Percentiles rank a stretch among this genome's conserved stretches.
Conservation (phyloP, 2,113 vertebrate genomes). For the Jacana jacana region DNA sequence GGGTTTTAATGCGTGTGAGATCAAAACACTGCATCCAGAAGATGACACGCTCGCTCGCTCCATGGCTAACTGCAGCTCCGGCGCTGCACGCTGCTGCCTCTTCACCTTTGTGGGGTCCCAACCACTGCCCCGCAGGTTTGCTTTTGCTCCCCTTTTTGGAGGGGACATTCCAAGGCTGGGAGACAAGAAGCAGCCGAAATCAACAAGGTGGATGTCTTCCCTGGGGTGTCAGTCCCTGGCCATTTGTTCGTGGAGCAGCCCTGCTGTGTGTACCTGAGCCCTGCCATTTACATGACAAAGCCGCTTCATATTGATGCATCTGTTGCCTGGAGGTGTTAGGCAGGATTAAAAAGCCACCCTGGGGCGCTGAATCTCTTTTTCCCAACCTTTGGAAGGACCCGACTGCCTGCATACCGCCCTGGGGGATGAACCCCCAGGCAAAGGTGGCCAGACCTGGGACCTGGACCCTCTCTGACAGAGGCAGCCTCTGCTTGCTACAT, state of each 20-base stretch:
- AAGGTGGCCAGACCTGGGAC: background rate
- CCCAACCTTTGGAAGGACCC: background rate
- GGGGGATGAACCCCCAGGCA: background rate
- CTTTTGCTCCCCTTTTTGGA: background rate
- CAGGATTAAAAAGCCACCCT: constrained; percentile 34
- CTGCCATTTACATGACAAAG: constrained; percentile 72
- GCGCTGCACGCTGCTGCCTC: background rate
- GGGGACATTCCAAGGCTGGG: accelerated
- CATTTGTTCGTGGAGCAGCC: constrained; percentile 43
- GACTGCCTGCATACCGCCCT: background rate
- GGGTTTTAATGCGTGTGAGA: constrained; percentile 33
- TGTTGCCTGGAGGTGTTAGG: constrained; percentile 54
- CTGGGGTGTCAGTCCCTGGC: constrained; percentile 9
- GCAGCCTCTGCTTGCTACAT: accelerated
- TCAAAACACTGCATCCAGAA: constrained; percentile 38
- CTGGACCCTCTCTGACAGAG: background rate
- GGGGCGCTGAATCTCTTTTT: background rate
- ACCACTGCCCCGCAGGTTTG: background rate
- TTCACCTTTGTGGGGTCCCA: background rate
- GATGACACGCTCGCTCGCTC: background rate
- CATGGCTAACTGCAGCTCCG: background rate
- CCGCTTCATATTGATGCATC: constrained; percentile 45
- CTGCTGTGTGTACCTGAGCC: background rate
- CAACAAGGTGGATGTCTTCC: background rate
- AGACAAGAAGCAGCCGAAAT: background rate